phyloP scores from a whole-genome alignment of 1,140 invertebrate species.

The Megalopta genalis region DNA sequence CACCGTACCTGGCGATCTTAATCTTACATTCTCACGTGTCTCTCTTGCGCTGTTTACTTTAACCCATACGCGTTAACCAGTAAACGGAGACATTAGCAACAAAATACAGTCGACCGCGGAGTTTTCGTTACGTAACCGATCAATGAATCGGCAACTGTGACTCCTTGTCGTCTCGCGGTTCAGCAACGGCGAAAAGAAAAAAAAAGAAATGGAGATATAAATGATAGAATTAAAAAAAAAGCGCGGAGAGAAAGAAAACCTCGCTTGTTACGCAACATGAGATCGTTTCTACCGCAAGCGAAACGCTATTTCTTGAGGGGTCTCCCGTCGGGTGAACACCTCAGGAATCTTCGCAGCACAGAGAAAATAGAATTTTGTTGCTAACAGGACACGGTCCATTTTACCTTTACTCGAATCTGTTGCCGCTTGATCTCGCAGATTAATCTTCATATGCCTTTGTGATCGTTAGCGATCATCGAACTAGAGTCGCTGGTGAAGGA shows the following conservation, averaged over 20 bases:
- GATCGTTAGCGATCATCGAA: conserved; percentile 12
- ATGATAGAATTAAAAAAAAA: no score
- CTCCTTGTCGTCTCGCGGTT: conserved; percentile 25
- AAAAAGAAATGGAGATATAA: not conserved
- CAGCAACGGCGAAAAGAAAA: no score
- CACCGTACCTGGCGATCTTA: conserved; percentile 71
- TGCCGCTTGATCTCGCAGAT: conserved; percentile 23
- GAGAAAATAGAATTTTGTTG: conserved; percentile 43
- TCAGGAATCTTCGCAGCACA: no score
- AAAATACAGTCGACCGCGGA: conserved; percentile 29
- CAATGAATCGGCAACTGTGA: conserved; percentile 21
- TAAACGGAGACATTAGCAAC: conserved; percentile 56
- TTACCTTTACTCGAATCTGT: conserved; percentile 1
- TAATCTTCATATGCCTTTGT: conserved; percentile 5
- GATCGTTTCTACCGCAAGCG: not conserved
- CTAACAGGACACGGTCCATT: conserved; percentile 24
- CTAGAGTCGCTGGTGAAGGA: not conserved
- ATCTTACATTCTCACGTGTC: conserved; percentile 72
- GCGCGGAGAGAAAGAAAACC: no score
- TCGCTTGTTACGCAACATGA: conserved; percentile 11
- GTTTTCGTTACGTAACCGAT: conserved; percentile 43
- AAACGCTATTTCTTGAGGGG: not conserved
- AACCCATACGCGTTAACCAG: conserved; percentile 32
- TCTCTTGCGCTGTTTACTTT: conserved; percentile 72
- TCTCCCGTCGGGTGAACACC: not conserved